phyloP scores from a whole-genome alignment of 2,888 invertebrate genomes.

The Drosophila yooni region DNA sequence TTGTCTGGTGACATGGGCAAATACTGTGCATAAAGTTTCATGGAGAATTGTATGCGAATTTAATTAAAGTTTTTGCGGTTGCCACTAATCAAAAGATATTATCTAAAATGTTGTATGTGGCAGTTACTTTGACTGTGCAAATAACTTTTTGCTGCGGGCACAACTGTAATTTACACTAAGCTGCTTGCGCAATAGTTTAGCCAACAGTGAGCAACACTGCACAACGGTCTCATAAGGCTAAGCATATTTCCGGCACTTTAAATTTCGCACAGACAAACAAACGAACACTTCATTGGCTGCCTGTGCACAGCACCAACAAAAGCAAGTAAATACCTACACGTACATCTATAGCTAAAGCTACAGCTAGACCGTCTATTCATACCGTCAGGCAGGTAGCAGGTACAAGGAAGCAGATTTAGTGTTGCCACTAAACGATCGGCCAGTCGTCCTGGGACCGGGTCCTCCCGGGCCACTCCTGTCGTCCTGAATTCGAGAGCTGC shows the following conservation, averaged over 20 bases:
- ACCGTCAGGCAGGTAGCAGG: slow-evolving; percentile 20
- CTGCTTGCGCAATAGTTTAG: slow-evolving; percentile 30
- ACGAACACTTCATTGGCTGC: slow-evolving; percentile 18
- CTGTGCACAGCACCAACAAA: slow-evolving; percentile 11
- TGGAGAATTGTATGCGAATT: slow-evolving; percentile 74
- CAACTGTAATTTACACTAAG: slow-evolving; percentile 62
- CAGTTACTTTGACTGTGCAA: slow-evolving; percentile 51
- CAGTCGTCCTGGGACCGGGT: slow-evolving; percentile 16
- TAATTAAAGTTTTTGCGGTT: slow-evolving; percentile 80
- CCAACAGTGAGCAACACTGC: slow-evolving; percentile 17
- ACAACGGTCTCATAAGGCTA: slow-evolving; percentile 61
- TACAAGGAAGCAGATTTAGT: slow-evolving; percentile 42
- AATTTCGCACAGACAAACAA: slow-evolving; percentile 59
- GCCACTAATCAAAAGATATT: slow-evolving; percentile 82
- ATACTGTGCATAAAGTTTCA: slow-evolving; percentile 74
- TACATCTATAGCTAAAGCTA: not conserved
- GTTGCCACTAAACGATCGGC: slow-evolving; percentile 44
- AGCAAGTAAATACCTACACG: slow-evolving; percentile 8
- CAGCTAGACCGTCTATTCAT: slow-evolving; percentile 40
- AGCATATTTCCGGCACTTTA: slow-evolving; percentile 76
- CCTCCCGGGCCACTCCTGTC: slow-evolving; percentile 5
- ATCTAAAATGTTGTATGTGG: slow-evolving; percentile 64
- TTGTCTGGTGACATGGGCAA: slow-evolving; percentile 78
- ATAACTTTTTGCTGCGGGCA: slow-evolving; percentile 44
- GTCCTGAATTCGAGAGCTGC: slow-evolving; percentile 14